Evolutionary conservation across 2,113 vertebrate genomes (phyloP).

Genomic region (Hymenochirus boettgeri): DNA sequence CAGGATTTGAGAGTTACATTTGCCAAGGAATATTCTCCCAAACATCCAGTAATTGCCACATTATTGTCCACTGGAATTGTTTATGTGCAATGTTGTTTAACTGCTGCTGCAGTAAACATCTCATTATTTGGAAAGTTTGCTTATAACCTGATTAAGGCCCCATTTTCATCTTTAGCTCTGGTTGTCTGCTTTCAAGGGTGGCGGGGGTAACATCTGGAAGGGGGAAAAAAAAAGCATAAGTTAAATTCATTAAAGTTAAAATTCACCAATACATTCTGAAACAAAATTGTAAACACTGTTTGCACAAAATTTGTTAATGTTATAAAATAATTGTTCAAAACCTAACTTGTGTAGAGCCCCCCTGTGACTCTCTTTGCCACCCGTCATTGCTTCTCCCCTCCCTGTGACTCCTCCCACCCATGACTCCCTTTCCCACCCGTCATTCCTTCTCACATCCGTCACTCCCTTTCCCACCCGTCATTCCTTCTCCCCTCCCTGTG

Average conservation of each 20-base stretch:
- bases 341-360: no score
- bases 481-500: no score
- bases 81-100: constrained; percentile 81
- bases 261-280: no score
- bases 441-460: no score
- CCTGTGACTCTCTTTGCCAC: no score
- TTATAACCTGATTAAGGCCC: constrained; percentile 93
- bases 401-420: no score
- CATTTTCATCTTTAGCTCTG: constrained; percentile 99
- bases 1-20: constrained; percentile 69
- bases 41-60: constrained; percentile 64
- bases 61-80: constrained; percentile 71
- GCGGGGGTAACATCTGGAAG: constrained; percentile 91
- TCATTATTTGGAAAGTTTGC: constrained; percentile 90
- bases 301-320: no score
- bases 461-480: no score
- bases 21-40: constrained; percentile 57
- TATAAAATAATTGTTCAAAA: no score
- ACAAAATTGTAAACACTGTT: no score
- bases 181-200: constrained; percentile 98
- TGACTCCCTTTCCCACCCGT: no score
- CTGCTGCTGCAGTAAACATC: constrained; percentile 67
- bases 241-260: neutral
- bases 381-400: no score
- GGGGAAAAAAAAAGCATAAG: constrained; percentile 40